A percentile compares a stretch with the other conserved stretches of the same genome.
Conservation (phyloP, 2,888 invertebrate genomes). For the Podabrus alpinus region DNA sequence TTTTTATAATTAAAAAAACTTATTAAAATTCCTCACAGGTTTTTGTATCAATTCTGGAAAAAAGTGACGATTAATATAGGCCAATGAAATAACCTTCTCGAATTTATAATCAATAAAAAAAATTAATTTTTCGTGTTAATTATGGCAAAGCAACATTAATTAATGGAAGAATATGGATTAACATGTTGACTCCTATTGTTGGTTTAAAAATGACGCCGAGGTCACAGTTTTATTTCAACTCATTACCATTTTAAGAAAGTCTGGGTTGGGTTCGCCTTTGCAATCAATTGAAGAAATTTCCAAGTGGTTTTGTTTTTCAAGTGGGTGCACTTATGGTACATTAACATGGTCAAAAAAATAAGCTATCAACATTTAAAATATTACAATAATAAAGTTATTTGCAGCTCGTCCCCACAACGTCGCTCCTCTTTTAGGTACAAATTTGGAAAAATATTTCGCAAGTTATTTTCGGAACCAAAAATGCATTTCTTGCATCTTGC, state of each 20-base stretch:
- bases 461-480: neutral
- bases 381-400: neutral
- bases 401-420: neutral
- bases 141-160: neutral
- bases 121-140: neutral
- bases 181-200: neutral
- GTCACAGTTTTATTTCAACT: neutral
- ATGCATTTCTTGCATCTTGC: neutral
- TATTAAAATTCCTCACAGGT: neutral
- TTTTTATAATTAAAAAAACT: neutral
- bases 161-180: neutral
- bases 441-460: neutral
- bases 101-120: neutral
- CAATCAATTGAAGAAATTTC: neutral
- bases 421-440: neutral
- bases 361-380: neutral
- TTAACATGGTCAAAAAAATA: neutral
- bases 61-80: neutral
- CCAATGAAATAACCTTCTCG: neutral
- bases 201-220: neutral
- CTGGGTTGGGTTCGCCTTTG: constrained; percentile 2
- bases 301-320: neutral
- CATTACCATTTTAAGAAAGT: constrained; percentile 5
- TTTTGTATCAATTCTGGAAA: neutral
- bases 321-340: neutral